Evolutionary conservation across 1,140 invertebrate species (phyloP).

Genomic region (Ips nitidus): DNA sequence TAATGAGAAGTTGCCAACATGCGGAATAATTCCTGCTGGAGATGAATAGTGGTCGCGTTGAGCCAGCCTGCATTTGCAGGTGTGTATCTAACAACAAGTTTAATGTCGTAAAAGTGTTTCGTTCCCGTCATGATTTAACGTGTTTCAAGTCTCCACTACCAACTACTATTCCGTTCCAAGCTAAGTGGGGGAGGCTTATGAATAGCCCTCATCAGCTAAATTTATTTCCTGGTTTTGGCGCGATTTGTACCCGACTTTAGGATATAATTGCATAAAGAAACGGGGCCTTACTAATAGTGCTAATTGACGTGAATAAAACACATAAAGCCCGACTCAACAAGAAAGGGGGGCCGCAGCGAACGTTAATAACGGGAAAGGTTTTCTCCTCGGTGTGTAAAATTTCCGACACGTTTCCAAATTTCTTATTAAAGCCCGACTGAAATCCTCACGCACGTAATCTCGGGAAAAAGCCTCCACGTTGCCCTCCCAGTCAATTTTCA

Average conservation of each 20-base stretch:
- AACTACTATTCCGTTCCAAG: not conserved
- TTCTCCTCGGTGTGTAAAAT: slow-evolving; percentile 5
- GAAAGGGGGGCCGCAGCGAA: slow-evolving; percentile 13
- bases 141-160: too few species aligned
- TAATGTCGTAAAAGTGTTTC: too few species aligned
- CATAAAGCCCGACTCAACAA: slow-evolving; percentile 19
- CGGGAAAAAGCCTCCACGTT: slow-evolving; percentile 36
- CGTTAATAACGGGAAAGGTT: slow-evolving; percentile 10
- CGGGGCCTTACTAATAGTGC: slow-evolving; percentile 39
- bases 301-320: slow-evolving; percentile 40
- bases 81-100: too few species aligned
- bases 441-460: slow-evolving; percentile 34
- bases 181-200: slow-evolving; percentile 26
- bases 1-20: slow-evolving; percentile 42
- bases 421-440: slow-evolving; percentile 14
- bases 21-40: slow-evolving; percentile 20
- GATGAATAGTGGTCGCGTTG: not conserved
- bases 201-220: slow-evolving; percentile 42
- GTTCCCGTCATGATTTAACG: too few species aligned
- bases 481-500: slow-evolving; percentile 45
- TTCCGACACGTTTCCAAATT: slow-evolving; percentile 14
- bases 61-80: not conserved
- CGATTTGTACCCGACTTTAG: slow-evolving; percentile 38
- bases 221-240: slow-evolving; percentile 42
- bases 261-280: slow-evolving; percentile 42